Conservation (phyloP, 2,113 vertebrate species). For the Myocastor coypus region DNA sequence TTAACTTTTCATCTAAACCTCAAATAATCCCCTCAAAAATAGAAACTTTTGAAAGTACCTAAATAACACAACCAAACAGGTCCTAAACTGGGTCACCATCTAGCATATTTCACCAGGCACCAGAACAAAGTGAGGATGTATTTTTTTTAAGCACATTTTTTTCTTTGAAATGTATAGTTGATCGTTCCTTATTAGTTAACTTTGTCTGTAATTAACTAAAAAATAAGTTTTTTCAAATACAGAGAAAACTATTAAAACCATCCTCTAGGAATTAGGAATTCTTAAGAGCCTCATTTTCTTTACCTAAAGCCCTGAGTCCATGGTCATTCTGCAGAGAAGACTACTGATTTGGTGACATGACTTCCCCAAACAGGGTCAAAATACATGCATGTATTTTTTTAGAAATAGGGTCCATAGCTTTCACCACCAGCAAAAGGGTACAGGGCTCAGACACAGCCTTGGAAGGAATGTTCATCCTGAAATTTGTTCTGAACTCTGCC, state of each 20-base stretch:
- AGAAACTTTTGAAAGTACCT: slow-evolving; percentile 75
- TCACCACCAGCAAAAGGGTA: not conserved
- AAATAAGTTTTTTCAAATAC: not conserved
- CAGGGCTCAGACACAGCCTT: not conserved
- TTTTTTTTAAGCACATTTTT: not conserved
- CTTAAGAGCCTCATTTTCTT: slow-evolving; percentile 42
- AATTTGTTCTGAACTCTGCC: slow-evolving; percentile 5
- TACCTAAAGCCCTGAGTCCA: not conserved
- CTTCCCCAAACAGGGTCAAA: not conserved
- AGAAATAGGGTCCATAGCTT: not conserved
- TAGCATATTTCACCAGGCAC: slow-evolving; percentile 32
- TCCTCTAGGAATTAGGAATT: not conserved
- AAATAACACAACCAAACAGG: slow-evolving; percentile 66
- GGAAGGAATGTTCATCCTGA: not conserved
- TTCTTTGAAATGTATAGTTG: slow-evolving; percentile 34
- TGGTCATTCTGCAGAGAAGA: not conserved
- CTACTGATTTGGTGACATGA: not conserved
- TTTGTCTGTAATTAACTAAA: slow-evolving; percentile 16
- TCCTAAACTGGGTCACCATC: slow-evolving; percentile 66
- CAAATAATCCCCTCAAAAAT: slow-evolving; percentile 73
- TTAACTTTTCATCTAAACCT: slow-evolving; percentile 66
- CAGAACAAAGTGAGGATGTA: slow-evolving; percentile 39
- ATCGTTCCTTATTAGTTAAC: not conserved
- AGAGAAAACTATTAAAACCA: not conserved
- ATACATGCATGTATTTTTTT: not conserved